A percentile compares a stretch with the other conserved stretches of the same genome.
Evolutionary conservation across 2,113 vertebrate genomes (phyloP).

Genomic region (Athene cunicularia): DNA sequence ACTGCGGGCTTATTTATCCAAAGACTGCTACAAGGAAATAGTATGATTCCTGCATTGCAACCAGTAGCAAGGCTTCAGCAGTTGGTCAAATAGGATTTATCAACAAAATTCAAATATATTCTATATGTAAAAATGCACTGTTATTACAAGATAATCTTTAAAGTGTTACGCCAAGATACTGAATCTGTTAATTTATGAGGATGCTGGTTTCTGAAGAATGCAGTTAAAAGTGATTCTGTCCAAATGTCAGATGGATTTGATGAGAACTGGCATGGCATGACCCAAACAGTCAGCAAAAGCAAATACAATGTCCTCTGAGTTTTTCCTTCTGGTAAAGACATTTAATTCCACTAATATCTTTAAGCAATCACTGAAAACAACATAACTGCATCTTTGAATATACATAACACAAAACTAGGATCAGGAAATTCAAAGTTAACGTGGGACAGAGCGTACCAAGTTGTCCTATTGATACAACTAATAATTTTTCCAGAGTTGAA

Average conservation of each 20-base stretch:
- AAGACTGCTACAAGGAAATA: not conserved
- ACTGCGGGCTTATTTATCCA: not conserved
- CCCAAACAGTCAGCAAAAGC: not conserved
- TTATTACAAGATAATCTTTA: accelerated
- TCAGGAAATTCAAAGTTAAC: not conserved
- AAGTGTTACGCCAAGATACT: not conserved
- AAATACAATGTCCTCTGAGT: not conserved
- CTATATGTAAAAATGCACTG: not conserved
- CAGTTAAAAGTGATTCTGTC: not conserved
- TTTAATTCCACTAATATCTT: not conserved
- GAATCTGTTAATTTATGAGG: not conserved
- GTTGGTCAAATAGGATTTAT: not conserved
- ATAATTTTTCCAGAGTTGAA: not conserved
- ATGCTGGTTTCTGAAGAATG: not conserved
- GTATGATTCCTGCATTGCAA: not conserved
- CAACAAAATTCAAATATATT: not conserved
- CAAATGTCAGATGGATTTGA: not conserved
- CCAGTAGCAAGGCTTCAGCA: not conserved
- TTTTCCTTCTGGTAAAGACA: not conserved
- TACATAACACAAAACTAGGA: not conserved
- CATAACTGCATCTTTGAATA: not conserved
- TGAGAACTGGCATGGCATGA: not conserved
- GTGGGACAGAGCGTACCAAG: not conserved
- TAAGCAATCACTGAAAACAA: not conserved
- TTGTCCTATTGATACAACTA: not conserved